Conservation (phyloP, 2,888 invertebrate genomes). For the Fabriciana adippe region DNA sequence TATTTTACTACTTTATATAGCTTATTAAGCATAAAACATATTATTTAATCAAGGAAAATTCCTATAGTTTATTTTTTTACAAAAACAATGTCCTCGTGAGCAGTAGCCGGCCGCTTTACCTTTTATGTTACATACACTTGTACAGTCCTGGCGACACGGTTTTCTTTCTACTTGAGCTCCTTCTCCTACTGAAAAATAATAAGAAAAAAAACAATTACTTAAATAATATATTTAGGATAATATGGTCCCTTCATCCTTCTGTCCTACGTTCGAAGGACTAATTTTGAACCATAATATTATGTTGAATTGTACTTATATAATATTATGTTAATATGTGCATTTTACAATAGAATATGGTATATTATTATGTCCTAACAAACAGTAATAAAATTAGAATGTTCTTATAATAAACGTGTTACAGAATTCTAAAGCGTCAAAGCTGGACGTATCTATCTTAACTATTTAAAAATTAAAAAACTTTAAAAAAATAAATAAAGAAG, state of each 20-base stretch:
- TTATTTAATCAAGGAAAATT: not conserved
- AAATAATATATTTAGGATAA: not conserved
- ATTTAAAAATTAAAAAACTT: too few species aligned
- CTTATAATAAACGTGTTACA: too few species aligned
- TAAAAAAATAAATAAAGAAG: too few species aligned
- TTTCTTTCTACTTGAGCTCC: not conserved
- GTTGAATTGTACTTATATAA: too few species aligned
- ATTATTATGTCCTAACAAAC: too few species aligned
- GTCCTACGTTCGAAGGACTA: not conserved
- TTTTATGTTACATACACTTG: conserved; percentile 17
- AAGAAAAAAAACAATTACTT: not conserved
- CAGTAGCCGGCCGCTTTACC: conserved; percentile 19
- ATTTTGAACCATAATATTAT: too few species aligned
- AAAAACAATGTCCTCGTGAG: conserved; percentile 10
- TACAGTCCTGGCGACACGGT: conserved; percentile 24
- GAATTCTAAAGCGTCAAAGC: too few species aligned
- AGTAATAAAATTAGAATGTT: too few species aligned
- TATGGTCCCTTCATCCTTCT: not conserved
- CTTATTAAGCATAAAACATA: not conserved
- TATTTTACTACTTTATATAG: too few species aligned
- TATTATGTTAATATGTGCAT: too few species aligned
- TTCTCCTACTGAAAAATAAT: conserved; percentile 10
- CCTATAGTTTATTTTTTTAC: conserved; percentile 3
- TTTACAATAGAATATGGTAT: too few species aligned
- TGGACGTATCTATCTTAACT: too few species aligned